Percentiles rank a stretch among this genome's conserved stretches.
These are phyloP conservation scores for Nomada flava DNA, from an alignment of 2,888 invertebrate genomes.

Conservation along the genomic window DNA sequence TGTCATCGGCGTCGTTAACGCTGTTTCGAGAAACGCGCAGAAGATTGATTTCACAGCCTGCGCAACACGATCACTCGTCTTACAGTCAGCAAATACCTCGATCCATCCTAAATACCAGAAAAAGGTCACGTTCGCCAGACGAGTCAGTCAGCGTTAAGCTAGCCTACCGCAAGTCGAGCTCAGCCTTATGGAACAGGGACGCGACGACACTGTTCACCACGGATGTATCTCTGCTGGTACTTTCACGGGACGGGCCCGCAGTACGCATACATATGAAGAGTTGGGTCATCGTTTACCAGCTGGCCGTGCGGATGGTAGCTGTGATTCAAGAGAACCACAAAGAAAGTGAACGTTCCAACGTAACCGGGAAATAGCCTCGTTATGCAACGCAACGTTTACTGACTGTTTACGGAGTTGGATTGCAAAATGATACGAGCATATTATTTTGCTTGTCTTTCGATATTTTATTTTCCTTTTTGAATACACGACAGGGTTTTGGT, in stretches of 20 bases:
- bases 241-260: slow-evolving; percentile 53
- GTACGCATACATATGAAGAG: slow-evolving; percentile 1
- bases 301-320: slow-evolving; percentile 8
- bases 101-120: slow-evolving; percentile 71
- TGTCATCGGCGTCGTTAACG: slow-evolving; percentile 35
- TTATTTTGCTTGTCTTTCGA: too few species aligned
- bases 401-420: slow-evolving; percentile 33
- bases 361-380: slow-evolving; percentile 59
- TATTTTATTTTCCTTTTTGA: too few species aligned
- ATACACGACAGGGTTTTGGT: too few species aligned
- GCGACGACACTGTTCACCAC: slow-evolving; percentile 14
- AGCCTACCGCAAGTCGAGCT: slow-evolving; percentile 7
- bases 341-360: slow-evolving; percentile 62
- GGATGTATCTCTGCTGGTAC: slow-evolving; percentile 46
- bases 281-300: slow-evolving; percentile 1
- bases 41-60: slow-evolving; percentile 56
- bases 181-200: slow-evolving; percentile 33
- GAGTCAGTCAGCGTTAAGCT: slow-evolving; percentile 15
- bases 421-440: too few species aligned
- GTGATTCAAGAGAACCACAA: slow-evolving; percentile 48
- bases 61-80: slow-evolving; percentile 47
- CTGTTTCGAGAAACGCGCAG: slow-evolving; percentile 26
- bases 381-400: slow-evolving; percentile 37
- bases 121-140: slow-evolving; percentile 69
- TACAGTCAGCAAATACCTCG: slow-evolving; percentile 54